A percentile compares a stretch with the other conserved stretches of the same genome.
phyloP scores from a whole-genome alignment of 2,797 vertebrate genomes.

The Pipistrellus nathusii region DNA sequence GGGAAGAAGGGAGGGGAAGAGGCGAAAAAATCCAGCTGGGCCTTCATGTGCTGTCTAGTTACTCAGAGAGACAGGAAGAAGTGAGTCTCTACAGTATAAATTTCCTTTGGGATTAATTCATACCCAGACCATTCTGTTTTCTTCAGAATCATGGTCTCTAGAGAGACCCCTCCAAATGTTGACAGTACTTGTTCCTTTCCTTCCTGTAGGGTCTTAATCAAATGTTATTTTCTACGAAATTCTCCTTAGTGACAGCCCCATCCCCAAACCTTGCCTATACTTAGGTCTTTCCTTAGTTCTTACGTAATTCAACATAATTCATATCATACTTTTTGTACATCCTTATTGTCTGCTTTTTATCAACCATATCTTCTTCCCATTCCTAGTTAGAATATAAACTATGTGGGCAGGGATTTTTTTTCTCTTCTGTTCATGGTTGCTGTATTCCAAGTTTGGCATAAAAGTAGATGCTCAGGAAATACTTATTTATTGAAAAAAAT shows the following conservation, averaged over 20 bases:
- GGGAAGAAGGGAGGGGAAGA: too few relatives aligned
- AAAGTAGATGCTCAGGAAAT: neutral
- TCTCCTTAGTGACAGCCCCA: neutral
- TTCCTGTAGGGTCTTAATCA: neutral
- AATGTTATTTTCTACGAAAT: neutral
- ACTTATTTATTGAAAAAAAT: neutral
- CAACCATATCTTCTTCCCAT: fast-evolving
- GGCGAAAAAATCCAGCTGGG: neutral
- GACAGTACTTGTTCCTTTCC: neutral
- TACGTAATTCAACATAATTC: neutral
- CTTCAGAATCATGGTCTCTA: neutral
- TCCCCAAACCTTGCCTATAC: neutral
- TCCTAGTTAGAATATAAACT: neutral
- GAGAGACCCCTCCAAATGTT: neutral
- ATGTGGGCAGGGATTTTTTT: neutral
- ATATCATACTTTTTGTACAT: neutral
- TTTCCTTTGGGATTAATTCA: neutral
- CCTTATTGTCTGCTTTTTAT: neutral
- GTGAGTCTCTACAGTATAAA: neutral
- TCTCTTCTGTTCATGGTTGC: neutral
- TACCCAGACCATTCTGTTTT: neutral
- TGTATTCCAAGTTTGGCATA: neutral
- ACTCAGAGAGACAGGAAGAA: neutral
- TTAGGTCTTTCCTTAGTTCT: neutral
- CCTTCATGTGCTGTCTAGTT: neutral